A percentile compares a stretch with the other conserved stretches of the same genome.
Conservation (phyloP, 2,888 invertebrate species). For the Lithophane ornitopus region DNA sequence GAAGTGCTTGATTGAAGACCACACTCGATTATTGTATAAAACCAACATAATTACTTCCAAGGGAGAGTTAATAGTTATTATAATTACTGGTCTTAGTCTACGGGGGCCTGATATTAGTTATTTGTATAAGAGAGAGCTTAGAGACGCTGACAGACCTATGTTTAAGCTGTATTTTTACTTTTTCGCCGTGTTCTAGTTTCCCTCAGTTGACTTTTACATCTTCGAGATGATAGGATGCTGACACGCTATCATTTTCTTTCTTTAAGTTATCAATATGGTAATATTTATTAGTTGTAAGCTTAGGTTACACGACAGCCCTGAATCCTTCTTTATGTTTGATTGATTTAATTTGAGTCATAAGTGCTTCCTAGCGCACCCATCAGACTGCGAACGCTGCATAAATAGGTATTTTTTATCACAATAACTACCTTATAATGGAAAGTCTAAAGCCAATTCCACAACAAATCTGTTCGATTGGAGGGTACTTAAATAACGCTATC, state of each 20-base stretch:
- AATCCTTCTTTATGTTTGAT: background rate
- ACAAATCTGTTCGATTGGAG: constrained; percentile 23
- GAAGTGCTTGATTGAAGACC: constrained; percentile 69
- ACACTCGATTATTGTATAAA: constrained; percentile 66
- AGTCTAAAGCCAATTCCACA: constrained; percentile 17
- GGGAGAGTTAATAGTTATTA: constrained; percentile 64
- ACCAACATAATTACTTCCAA: constrained; percentile 65
- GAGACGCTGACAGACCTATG: constrained; percentile 45
- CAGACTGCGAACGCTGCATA: background rate
- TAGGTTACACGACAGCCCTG: constrained; percentile 28
- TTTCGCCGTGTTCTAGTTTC: constrained; percentile 54
- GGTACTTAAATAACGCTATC: constrained; percentile 33
- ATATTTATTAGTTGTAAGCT: constrained; percentile 44
- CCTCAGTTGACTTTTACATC: constrained; percentile 54
- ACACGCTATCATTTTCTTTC: constrained; percentile 57
- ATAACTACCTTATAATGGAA: background rate
- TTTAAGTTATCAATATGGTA: constrained; percentile 43
- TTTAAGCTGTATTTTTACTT: constrained; percentile 53
- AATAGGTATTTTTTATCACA: constrained; percentile 6
- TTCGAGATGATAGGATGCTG: constrained; percentile 54
- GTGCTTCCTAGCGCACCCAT: background rate
- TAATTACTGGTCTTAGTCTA: constrained; percentile 58
- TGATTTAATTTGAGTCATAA: background rate
- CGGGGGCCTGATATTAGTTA: constrained; percentile 45
- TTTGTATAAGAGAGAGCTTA: constrained; percentile 58